Evolutionary conservation across 2,113 vertebrate genomes (phyloP).

Genomic region (Catharus minimus): DNA sequence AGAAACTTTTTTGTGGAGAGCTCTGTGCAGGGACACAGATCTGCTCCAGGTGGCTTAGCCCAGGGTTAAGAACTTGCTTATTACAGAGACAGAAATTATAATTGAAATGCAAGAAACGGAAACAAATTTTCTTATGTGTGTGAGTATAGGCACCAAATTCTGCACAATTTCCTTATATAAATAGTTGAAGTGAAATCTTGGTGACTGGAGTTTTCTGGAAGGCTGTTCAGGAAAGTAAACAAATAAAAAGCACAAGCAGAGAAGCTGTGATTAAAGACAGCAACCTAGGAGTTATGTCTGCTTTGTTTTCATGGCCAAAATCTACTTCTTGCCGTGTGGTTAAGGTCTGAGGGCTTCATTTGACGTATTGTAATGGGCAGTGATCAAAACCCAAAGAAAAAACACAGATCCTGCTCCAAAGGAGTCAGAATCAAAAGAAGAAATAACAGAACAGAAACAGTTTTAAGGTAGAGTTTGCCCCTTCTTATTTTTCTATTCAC

Average conservation of each 20-base stretch:
- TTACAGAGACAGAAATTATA: background rate
- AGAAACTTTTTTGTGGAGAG: background rate
- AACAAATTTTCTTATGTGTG: background rate
- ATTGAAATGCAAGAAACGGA: background rate
- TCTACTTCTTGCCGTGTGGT: constrained; percentile 41
- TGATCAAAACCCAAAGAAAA: constrained; percentile 32
- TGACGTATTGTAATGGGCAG: constrained; percentile 39
- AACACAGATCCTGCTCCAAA: background rate
- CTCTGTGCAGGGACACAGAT: background rate
- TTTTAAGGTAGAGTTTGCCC: background rate
- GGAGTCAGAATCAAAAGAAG: constrained; percentile 8
- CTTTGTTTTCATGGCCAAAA: constrained; percentile 62
- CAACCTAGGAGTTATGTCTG: constrained; percentile 53
- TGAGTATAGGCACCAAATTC: background rate
- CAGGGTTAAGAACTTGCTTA: background rate
- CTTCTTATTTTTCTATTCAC: background rate
- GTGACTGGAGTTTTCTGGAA: constrained; percentile 43
- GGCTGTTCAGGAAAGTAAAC: constrained; percentile 16
- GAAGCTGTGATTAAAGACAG: constrained; percentile 60
- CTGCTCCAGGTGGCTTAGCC: constrained; percentile 23
- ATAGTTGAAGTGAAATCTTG: background rate
- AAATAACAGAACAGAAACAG: constrained; percentile 14
- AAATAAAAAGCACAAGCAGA: constrained; percentile 20
- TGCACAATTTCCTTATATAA: background rate
- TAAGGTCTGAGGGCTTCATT: constrained; percentile 48